These are phyloP conservation scores for Homarus americanus DNA, from an alignment of 1,140 invertebrate species.

Conservation along the genomic window DNA sequence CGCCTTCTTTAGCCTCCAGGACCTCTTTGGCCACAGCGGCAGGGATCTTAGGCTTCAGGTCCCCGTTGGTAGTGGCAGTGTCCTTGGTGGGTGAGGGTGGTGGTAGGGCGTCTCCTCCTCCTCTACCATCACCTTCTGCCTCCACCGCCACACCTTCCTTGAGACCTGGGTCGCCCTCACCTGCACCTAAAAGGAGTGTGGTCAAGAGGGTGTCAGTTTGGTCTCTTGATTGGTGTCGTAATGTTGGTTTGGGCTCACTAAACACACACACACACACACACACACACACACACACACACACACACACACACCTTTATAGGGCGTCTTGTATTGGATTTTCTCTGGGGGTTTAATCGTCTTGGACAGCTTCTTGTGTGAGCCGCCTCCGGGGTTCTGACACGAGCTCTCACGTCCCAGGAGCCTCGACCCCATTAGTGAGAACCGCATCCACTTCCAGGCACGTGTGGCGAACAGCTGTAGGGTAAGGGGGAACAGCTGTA, in stretches of 20 bases:
- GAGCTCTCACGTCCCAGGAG: constrained; percentile 37
- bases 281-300: neutral
- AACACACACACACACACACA: neutral
- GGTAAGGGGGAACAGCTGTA: neutral
- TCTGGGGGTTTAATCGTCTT: constrained; percentile 13
- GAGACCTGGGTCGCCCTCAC: neutral
- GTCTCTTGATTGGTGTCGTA: neutral
- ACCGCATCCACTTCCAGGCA: constrained; percentile 41
- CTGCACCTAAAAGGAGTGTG: neutral
- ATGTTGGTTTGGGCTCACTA: neutral
- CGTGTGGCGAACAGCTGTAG: constrained; percentile 44
- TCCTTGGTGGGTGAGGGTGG: neutral
- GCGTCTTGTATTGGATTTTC: constrained; percentile 37
- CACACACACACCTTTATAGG: constrained; percentile 34
- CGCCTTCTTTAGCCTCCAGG: neutral
- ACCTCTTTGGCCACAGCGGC: neutral
- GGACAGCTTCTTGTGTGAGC: constrained; percentile 30
- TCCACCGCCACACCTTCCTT: constrained; percentile 2
- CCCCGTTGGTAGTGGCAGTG: neutral
- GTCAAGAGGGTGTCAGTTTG: neutral
- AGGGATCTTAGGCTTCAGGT: too few species aligned
- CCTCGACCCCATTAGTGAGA: constrained; percentile 45
- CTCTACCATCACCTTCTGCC: neutral
- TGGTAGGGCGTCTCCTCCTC: neutral
- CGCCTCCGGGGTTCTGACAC: constrained; percentile 4